Evolutionary conservation across 1,140 invertebrate genomes (phyloP).

Genomic region (Rhagoletis zephyria): DNA sequence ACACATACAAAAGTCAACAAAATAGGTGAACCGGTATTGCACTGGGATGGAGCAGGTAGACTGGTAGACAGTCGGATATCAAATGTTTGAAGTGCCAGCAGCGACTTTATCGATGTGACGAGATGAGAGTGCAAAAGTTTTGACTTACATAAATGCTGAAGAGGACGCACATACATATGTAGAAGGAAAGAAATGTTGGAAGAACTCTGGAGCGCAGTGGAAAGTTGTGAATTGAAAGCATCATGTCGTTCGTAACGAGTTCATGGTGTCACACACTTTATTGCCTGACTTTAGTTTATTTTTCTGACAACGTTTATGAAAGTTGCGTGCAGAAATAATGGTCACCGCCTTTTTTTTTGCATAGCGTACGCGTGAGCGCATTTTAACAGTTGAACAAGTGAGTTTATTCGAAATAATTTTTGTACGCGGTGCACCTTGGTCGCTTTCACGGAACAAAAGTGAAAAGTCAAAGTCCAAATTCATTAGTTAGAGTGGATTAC

Average conservation of each 20-base stretch:
- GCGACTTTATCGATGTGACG: background rate
- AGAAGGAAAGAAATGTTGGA: no score
- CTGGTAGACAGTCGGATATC: background rate
- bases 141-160: background rate
- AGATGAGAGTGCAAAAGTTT: background rate
- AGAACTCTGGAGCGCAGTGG: background rate
- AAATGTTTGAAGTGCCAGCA: background rate
- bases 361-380: background rate
- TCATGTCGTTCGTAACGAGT: constrained; percentile 17
- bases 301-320: background rate
- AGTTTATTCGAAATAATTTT: no score
- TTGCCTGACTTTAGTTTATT: background rate
- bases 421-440: no score
- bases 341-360: background rate
- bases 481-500: no score
- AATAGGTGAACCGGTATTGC: background rate
- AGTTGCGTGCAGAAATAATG: background rate
- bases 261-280: background rate
- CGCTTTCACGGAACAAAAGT: no score
- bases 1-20: background rate
- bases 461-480: no score
- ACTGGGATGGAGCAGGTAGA: background rate
- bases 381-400: background rate
- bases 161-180: background rate
- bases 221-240: constrained; percentile 8